These are phyloP conservation scores for Pammene fasciana DNA, from an alignment of 2,888 invertebrate species.

Conservation along the genomic window DNA sequence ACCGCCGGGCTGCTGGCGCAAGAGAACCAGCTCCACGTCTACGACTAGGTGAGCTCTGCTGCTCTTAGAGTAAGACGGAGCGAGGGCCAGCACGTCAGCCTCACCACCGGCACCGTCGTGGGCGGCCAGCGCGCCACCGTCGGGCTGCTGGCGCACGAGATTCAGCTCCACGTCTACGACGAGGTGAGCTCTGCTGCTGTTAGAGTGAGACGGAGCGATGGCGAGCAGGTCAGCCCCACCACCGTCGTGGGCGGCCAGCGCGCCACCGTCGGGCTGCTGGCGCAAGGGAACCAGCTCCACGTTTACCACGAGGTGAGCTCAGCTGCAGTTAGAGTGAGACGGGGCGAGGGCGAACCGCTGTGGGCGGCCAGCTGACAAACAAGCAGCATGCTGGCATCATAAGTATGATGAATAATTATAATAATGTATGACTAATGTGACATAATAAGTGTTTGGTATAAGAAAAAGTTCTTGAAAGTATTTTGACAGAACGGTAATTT, in stretches of 20 bases:
- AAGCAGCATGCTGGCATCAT: too few relatives aligned
- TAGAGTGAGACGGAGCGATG: slow-evolving; percentile 63
- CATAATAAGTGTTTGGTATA: too few relatives aligned
- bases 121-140: slow-evolving; percentile 66
- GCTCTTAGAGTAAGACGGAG: slow-evolving; percentile 62
- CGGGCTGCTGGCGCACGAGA: slow-evolving; percentile 64
- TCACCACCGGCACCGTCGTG: slow-evolving; percentile 60
- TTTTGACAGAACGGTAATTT: too few relatives aligned
- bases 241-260: background rate
- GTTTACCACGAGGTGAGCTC: background rate
- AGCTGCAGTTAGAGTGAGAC: slow-evolving; percentile 52
- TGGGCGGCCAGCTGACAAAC: slow-evolving; percentile 58
- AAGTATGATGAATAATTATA: too few relatives aligned
- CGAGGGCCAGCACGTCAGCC: slow-evolving; percentile 55
- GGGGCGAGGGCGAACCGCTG: slow-evolving; percentile 52
- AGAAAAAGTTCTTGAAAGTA: background rate
- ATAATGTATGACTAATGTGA: too few relatives aligned
- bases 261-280: background rate
- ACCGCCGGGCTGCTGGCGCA: slow-evolving; percentile 67
- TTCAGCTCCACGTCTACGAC: slow-evolving; percentile 73
- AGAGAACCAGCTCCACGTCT: slow-evolving; percentile 70
- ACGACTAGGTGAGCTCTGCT: slow-evolving; percentile 64
- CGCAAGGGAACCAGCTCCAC: background rate
- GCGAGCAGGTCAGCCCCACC: slow-evolving; percentile 57
- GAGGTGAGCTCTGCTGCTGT: slow-evolving; percentile 55